phyloP scores from a whole-genome alignment of 2,888 invertebrate genomes.

The Neoascia interrupta region DNA sequence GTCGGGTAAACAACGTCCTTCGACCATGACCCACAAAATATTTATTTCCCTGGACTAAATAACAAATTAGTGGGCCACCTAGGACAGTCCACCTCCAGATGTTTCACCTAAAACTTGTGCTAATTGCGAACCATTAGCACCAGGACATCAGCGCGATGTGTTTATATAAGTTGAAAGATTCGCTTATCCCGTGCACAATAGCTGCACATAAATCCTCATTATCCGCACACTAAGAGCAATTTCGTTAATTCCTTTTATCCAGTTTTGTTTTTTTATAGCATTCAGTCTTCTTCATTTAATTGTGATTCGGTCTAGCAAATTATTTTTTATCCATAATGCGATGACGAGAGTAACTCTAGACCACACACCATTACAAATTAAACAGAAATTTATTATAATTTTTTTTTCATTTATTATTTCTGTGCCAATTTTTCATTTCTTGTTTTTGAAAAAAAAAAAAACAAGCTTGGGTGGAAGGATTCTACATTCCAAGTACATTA shows the following conservation, averaged over 20 bases:
- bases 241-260: slow-evolving; percentile 1
- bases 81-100: slow-evolving; percentile 15
- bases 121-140: slow-evolving; percentile 59
- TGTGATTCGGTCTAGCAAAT: slow-evolving; percentile 27
- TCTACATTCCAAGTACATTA: no score
- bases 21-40: slow-evolving; percentile 52
- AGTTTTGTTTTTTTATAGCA: not conserved
- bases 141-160: slow-evolving; percentile 9
- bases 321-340: slow-evolving; percentile 36
- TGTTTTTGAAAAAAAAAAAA: not conserved
- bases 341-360: slow-evolving; percentile 1
- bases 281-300: slow-evolving; percentile 42
- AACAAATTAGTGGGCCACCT: slow-evolving; percentile 47
- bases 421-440: not conserved
- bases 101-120: slow-evolving; percentile 46
- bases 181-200: slow-evolving; percentile 46
- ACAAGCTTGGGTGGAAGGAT: no score
- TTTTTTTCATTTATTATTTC: slow-evolving; percentile 45
- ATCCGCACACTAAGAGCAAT: slow-evolving; percentile 34
- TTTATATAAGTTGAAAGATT: slow-evolving; percentile 21
- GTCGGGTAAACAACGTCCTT: slow-evolving; percentile 14
- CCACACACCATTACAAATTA: no score
- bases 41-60: not conserved
- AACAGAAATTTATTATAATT: slow-evolving; percentile 22
- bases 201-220: slow-evolving; percentile 60